Evolutionary conservation across 2,113 vertebrate genomes (phyloP), one percentile per base, ranked within the genome.

Genomic region (Gymnocephalus cernua): DNA sequence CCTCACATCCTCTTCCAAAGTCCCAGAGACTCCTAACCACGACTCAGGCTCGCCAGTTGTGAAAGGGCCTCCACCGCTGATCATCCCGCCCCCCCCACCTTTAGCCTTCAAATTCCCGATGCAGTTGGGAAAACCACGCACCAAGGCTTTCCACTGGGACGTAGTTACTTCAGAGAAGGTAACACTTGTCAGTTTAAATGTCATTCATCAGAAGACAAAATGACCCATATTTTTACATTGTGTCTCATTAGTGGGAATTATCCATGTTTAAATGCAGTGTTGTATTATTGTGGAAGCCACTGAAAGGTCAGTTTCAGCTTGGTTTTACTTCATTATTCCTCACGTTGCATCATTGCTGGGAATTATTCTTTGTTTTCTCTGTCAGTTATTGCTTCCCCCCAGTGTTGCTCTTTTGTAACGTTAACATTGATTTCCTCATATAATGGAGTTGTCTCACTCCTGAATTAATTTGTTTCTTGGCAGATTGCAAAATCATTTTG

Each of bases 401-500:
- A 11, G 32, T 21, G 69, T 27, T 64, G 56, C 47, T 74, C 38
- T 71, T 76, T 74, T 68, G 15, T 69, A 73, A 73, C 58, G 35
- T 61, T 38, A 70, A 59, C 69, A 87, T 75, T 57, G 82, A 78
- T 80, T 83, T 82, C 53, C 56, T 82, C 29, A 35, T 61, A 65
- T 77, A 70, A 77, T 44, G 16, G 72, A 81, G 71, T 69, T 57
- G 75, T 80, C 63, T 59, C 41, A 16, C 7, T 2, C 1, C 48
- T 72, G 48, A 86, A 75, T 77, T 69, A 8, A 77, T 85, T 87
- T 90, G 23, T 86, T 76, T 86, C 75, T 91, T 88, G 86, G 81
- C 93, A 96, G 96, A 94, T 97, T 77, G 93, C 85, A 13, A 96
- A 96, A 79, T 96, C 96, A 19, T 71, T 96, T 73, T 96, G 96